Base-by-base conservation (phyloP, 92 coral and sea anemone genomes). In the Montipora capitata region DNA sequence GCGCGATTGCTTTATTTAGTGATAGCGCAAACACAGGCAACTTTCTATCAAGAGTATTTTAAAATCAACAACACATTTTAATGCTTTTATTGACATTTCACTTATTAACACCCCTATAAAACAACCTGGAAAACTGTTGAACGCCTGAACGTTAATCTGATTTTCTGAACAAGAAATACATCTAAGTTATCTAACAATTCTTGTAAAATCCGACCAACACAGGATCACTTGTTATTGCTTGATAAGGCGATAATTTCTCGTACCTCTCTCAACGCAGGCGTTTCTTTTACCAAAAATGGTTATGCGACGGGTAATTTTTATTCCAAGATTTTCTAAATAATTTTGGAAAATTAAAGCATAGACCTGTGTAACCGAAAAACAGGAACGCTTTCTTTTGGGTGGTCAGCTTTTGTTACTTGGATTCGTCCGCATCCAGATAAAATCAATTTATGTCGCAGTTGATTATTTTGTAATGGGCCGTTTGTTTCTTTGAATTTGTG, bases 91-190 rank as follows among this genome's bases (percentile, higher is more conserved):
- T 89, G 84, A 89, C 85, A 41, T 82, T 69, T 86, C 73, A 61
- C 77, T 10, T 77, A 83, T 92, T 92, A 90, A 87, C 96, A 90
- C 94, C 94, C 44, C 82, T 72, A 27, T 82, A 71, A 61, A 57
- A 20, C 87, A 83, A 58, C 59, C 70, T 57, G 54, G 15, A 62
- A 43, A 44, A 15, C n/a, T 72, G 58, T 44, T 58, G 80, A 83
- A 57, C 87, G 87, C 57, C 71, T 51, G 39, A 83, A 51, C 56
- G 80, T 2, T 83, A 57, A 72, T 73, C 80, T 54, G 61, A 57
- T 83, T 18, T 57, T 72, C 77, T 38, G 15, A 3, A 5, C 72
- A 72, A 72, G 87, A 83, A 59, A 40, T 62, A 16, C 59, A 43
- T 63, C 27, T 72, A 2, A 59, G 68, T 68, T 40, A 71, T 62